phyloP scores from a whole-genome alignment of 2,113 vertebrate genomes.

The Heloderma charlesbogerti region DNA sequence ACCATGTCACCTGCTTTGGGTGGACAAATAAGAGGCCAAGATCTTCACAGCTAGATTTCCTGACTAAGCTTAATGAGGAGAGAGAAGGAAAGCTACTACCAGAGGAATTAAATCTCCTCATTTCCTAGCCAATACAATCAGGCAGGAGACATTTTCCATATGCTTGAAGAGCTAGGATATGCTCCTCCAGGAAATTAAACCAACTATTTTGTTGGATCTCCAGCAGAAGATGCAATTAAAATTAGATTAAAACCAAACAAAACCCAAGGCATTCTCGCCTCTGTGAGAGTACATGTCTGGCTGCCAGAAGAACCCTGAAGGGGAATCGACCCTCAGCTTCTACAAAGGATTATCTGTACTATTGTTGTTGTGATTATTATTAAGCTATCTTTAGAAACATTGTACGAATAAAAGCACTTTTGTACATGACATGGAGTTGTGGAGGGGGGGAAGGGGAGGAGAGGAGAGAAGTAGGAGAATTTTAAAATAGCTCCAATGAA shows the following conservation, averaged over 20 bases:
- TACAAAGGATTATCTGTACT: background rate
- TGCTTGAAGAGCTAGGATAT: background rate
- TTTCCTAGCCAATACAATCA: slow-evolving; percentile 35
- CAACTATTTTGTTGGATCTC: slow-evolving; percentile 37
- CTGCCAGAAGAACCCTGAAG: slow-evolving; percentile 35
- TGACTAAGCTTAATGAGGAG: slow-evolving; percentile 7
- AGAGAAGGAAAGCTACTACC: background rate
- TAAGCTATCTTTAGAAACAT: slow-evolving; percentile 5
- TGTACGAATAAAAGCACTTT: background rate
- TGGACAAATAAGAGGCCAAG: background rate
- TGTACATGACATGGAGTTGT: background rate
- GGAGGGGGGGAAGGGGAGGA: too few relatives aligned
- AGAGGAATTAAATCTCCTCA: background rate
- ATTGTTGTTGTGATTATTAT: slow-evolving; percentile 1
- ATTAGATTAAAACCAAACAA: slow-evolving; percentile 40
- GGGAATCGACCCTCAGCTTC: background rate
- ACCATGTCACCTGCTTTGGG: background rate
- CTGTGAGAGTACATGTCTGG: background rate
- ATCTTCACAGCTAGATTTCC: slow-evolving; percentile 36
- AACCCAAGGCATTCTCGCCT: background rate
- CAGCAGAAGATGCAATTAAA: slow-evolving; percentile 52
- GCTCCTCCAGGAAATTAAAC: slow-evolving; percentile 63
- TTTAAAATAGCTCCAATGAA: background rate
- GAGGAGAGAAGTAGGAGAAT: background rate
- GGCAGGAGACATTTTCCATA: background rate